These are phyloP conservation scores for Berghia stephanieae DNA, from an alignment of 1,140 invertebrate genomes.

Conservation along the genomic window DNA sequence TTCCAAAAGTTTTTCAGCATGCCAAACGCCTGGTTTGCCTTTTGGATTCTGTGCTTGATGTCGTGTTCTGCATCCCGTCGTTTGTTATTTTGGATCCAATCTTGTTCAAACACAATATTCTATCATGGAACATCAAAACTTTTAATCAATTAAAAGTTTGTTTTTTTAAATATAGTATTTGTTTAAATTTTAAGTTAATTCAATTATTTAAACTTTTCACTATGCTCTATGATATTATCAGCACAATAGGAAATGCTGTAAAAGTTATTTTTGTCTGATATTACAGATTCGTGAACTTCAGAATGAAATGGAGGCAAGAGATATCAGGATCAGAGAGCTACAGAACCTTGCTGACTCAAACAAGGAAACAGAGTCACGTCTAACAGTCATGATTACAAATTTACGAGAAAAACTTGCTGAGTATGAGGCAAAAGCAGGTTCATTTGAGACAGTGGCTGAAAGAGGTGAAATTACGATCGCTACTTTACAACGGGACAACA, in stretches of 20 bases:
- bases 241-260: neutral
- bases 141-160: neutral
- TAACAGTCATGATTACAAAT: conserved; percentile 50
- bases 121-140: neutral
- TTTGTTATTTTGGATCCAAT: too few species aligned
- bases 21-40: too few species aligned
- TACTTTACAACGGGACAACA: conserved; percentile 59
- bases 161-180: neutral
- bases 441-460: conserved; percentile 56
- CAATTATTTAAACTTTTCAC: conserved; percentile 17
- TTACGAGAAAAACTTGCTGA: conserved; percentile 56
- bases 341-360: conserved; percentile 53
- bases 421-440: conserved; percentile 53
- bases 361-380: conserved; percentile 54
- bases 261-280: conserved; percentile 22
- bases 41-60: too few species aligned
- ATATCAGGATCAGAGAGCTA: conserved; percentile 60
- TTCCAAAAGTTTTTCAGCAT: too few species aligned
- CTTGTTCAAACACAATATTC: neutral
- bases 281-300: conserved; percentile 54
- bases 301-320: conserved; percentile 57
- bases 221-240: neutral
- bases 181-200: neutral
- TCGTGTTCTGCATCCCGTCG: too few species aligned
- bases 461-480: conserved; percentile 61